A percentile compares a stretch with the other conserved stretches of the same genome.
These are phyloP conservation scores for Pitta sordida DNA, from an alignment of 2,113 vertebrate species.

Conservation along the genomic window DNA sequence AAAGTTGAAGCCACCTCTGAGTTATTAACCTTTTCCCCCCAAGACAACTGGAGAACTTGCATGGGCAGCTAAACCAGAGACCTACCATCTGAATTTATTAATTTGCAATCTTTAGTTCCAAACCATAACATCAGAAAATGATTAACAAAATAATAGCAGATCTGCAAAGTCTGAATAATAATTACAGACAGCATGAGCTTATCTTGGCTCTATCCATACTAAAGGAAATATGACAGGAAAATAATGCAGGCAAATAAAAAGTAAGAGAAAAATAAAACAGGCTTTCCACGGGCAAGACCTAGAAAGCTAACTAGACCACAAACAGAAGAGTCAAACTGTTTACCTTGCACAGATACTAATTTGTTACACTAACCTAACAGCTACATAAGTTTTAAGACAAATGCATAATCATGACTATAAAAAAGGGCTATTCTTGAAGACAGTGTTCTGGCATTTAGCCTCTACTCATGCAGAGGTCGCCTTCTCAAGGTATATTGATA, in stretches of 20 bases:
- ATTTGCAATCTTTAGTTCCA: neutral
- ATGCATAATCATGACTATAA: neutral
- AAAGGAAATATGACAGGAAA: neutral
- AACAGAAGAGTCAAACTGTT: neutral
- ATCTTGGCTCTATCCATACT: neutral
- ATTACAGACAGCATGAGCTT: neutral
- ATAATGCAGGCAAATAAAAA: neutral
- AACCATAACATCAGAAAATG: constrained; percentile 1
- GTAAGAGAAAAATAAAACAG: neutral
- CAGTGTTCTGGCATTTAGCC: neutral
- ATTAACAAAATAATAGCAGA: neutral
- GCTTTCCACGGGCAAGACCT: neutral
- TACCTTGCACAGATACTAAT: neutral
- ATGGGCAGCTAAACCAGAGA: neutral
- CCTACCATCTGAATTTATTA: neutral
- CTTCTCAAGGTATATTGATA: neutral
- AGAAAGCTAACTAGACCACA: neutral
- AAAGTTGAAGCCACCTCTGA: neutral
- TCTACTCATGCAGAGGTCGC: neutral
- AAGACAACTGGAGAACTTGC: neutral
- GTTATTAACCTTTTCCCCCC: neutral
- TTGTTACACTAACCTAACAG: neutral
- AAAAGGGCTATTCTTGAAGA: neutral
- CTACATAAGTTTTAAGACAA: neutral
- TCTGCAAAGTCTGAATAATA: neutral